Conservation (phyloP, 1,140 invertebrate genomes). For the Tetramorium alpestre region DNA sequence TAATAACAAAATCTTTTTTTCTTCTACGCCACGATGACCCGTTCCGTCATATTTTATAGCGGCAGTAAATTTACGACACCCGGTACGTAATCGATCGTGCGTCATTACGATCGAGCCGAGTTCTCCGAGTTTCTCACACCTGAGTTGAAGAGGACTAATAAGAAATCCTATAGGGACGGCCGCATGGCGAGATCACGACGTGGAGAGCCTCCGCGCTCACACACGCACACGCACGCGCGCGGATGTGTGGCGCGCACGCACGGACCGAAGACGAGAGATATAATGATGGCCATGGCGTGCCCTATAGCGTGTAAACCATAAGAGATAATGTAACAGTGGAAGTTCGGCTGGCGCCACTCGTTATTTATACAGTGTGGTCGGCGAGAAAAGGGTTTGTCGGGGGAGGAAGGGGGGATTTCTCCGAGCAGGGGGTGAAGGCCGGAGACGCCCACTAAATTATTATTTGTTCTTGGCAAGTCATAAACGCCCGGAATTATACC, state of each 20-base stretch:
- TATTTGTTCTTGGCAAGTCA: slow-evolving; percentile 82
- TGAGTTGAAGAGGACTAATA: slow-evolving; percentile 71
- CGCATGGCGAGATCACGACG: slow-evolving; percentile 59
- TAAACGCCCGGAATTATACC: slow-evolving; percentile 83
- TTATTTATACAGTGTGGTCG: slow-evolving; percentile 79
- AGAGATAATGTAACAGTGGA: slow-evolving; percentile 78
- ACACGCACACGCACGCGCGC: neutral
- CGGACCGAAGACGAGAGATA: slow-evolving; percentile 51
- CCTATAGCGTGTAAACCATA: slow-evolving; percentile 71
- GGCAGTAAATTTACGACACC: slow-evolving; percentile 58
- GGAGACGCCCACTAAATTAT: slow-evolving; percentile 83
- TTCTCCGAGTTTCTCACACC: slow-evolving; percentile 73
- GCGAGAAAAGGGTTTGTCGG: slow-evolving; percentile 47
- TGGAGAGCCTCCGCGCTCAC: slow-evolving; percentile 52
- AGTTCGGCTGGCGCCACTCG: slow-evolving; percentile 81
- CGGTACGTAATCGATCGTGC: slow-evolving; percentile 69
- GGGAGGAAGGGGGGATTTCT: slow-evolving; percentile 49
- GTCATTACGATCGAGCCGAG: slow-evolving; percentile 73
- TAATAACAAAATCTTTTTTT: neutral
- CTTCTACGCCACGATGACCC: neutral
- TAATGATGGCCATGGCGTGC: slow-evolving; percentile 73
- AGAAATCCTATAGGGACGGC: slow-evolving; percentile 71
- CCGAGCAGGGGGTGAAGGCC: slow-evolving; percentile 65
- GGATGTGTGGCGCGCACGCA: slow-evolving; percentile 33
- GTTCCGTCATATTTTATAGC: slow-evolving; percentile 1